Evolutionary conservation across 2,888 invertebrate genomes (phyloP).

Genomic region (Microctonus aethiopoides): DNA sequence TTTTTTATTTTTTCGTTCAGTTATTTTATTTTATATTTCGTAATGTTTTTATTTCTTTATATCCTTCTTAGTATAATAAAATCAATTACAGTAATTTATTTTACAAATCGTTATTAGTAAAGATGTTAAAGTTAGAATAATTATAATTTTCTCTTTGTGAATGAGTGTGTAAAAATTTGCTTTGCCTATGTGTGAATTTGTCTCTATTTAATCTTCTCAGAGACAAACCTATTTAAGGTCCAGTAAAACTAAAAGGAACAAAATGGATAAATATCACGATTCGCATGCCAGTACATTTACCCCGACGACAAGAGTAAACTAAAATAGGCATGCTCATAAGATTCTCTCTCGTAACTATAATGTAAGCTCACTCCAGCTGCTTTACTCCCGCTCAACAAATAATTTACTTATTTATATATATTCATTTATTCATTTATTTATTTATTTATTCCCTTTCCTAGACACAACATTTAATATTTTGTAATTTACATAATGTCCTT

Average conservation of each 20-base stretch:
- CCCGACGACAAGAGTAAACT: conserved; percentile 41
- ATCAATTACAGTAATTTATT: no score
- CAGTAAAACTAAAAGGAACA: conserved; percentile 10
- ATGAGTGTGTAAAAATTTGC: no score
- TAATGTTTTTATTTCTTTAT: no score
- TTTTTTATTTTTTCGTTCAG: no score
- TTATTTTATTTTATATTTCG: no score
- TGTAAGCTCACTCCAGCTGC: background rate
- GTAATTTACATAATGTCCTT: background rate
- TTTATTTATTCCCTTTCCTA: background rate
- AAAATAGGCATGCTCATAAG: conserved; percentile 47
- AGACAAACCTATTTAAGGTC: conserved; percentile 18
- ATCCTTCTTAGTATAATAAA: no score
- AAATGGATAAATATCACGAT: background rate
- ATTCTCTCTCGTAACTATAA: background rate
- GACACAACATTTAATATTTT: background rate
- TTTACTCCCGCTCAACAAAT: background rate
- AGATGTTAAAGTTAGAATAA: no score
- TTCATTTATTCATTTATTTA: background rate
- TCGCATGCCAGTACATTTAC: conserved; percentile 47
- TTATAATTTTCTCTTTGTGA: no score
- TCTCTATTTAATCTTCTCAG: background rate
- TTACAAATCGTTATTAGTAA: no score
- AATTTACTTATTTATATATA: background rate
- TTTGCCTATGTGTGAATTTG: background rate